A percentile compares a stretch with the other conserved stretches of the same genome.
Evolutionary conservation across 2,888 invertebrate species (phyloP).

Genomic region (Cosmia pyralina): DNA sequence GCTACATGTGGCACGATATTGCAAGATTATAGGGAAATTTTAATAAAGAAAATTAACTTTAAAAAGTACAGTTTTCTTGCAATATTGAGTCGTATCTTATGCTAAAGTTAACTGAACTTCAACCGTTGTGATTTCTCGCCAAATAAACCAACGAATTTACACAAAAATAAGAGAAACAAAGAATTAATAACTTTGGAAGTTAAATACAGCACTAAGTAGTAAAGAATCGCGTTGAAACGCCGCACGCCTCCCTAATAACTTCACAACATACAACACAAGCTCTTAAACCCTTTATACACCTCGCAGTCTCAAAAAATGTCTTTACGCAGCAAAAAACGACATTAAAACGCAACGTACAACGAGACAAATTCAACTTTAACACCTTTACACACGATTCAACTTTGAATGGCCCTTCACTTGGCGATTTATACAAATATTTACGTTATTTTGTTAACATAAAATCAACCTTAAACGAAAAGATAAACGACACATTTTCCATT

Average conservation of each 20-base stretch:
- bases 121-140: neutral
- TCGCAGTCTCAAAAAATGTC: constrained; percentile 55
- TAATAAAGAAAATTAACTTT: neutral
- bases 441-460: neutral
- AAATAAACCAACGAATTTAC: constrained; percentile 19
- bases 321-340: constrained; percentile 40
- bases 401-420: neutral
- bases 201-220: constrained; percentile 39
- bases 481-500: neutral
- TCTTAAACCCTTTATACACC: constrained; percentile 31
- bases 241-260: neutral
- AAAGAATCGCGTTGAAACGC: constrained; percentile 17
- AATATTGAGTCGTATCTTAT: neutral
- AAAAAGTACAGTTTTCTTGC: neutral
- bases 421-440: neutral
- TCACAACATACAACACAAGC: constrained; percentile 44
- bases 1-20: neutral
- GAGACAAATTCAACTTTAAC: constrained; percentile 12
- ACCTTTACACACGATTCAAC: neutral
- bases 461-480: neutral
- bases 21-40: neutral
- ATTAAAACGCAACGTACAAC: neutral
- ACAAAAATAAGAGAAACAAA: constrained; percentile 25
- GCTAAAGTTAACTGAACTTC: neutral
- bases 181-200: constrained; percentile 61